Evolutionary conservation across 2,113 vertebrate genomes (phyloP), one percentile per base, ranked within the genome.

Genomic region (Oplegnathus fasciatus): DNA sequence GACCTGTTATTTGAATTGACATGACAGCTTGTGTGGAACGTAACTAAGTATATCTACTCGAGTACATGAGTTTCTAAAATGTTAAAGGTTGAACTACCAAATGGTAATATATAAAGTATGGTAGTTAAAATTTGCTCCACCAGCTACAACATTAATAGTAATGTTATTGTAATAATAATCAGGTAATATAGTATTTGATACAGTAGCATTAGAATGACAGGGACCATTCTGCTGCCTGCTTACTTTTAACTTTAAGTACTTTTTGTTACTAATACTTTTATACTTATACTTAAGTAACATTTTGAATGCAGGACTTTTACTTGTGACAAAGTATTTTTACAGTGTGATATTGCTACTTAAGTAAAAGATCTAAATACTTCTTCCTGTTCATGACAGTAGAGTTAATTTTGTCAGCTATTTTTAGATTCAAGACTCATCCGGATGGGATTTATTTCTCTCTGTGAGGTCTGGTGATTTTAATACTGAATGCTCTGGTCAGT

Each of bases 391-490:
- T 60, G 50, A 68, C 26, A 54, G 64, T 14, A 46, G 6, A 65
- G 26, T 62, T 57, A 1, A 57, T 44, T 55, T 69, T 58, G 24
- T 52, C 42, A 46, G 48, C 7, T 52, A 28, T 15, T 52, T 65
- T 55, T 60, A 30, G 13, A 65, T 68, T 75, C 44, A 46, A 67
- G 34, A 55, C 22, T n/a, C 13, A 5, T 67, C 6, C 14, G 10
- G 61, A 54, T 54, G 34, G 52, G 37, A 6, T 52, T 74, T 54
- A 48, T 79, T 80, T 68, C 44, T 71, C 32, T 40, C n/a, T 15
- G 32, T 62, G 48, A 58, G 30, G 26, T 75, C 72, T 44, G 73
- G 15, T 77, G 22, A 83, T 69, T 80, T 64, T 50, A 46, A 81
- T 84, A 66, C 30, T 55, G 5, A 42, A 46, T 80, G 20, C n/a